phyloP scores from a whole-genome alignment of 2,888 invertebrate genomes.

The Philopedon plagiatum region DNA sequence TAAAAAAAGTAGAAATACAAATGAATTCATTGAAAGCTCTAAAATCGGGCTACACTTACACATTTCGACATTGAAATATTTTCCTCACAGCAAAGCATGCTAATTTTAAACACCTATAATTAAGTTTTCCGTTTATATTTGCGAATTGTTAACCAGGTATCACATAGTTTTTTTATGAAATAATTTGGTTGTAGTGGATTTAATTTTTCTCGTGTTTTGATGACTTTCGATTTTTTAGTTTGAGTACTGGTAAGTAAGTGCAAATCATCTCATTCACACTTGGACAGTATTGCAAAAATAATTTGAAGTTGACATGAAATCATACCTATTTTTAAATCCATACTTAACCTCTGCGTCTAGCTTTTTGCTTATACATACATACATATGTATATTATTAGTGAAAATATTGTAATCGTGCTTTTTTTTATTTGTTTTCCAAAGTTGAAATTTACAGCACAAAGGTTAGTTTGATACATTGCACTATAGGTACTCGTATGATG shows the following conservation, averaged over 20 bases:
- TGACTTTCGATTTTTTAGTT: not conserved
- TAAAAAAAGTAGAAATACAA: too few relatives aligned
- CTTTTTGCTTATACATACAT: not conserved
- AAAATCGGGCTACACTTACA: not conserved
- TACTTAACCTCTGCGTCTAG: not conserved
- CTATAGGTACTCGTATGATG: too few relatives aligned
- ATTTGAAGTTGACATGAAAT: not conserved
- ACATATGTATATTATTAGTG: too few relatives aligned
- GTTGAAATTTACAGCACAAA: too few relatives aligned
- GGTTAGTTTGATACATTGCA: too few relatives aligned
- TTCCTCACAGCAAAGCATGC: conserved; percentile 15
- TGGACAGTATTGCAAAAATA: not conserved
- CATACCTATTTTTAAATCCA: not conserved
- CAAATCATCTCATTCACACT: not conserved
- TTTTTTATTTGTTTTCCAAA: too few relatives aligned
- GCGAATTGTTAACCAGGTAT: conserved; percentile 20
- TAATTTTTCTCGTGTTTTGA: not conserved
- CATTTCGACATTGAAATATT: conserved; percentile 24
- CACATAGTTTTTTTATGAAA: conserved; percentile 11
- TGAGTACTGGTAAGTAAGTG: not conserved
- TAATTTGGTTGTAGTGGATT: not conserved
- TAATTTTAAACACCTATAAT: conserved; percentile 37
- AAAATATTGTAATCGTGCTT: too few relatives aligned
- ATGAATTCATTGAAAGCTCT: not conserved
- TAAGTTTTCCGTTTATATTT: conserved; percentile 24